Base-by-base conservation (phyloP, 2,113 vertebrate species). In the Gallinago paraguaiae region DNA sequence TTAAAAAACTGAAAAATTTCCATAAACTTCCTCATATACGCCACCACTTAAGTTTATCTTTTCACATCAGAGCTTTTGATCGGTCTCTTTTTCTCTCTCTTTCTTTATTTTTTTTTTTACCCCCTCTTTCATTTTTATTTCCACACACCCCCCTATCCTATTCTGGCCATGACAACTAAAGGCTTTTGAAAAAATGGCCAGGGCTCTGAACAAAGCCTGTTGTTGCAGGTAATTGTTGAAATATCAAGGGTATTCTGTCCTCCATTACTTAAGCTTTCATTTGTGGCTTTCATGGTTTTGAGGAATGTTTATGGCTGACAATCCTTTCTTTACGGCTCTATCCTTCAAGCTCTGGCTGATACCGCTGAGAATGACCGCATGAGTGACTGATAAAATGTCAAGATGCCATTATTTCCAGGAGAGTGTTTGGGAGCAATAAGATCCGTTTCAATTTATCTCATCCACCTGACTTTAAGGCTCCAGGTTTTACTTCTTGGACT, bases 371-470 rank as follows among this genome's bases (percentile, higher is more conserved):
- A 98, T 98, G 98, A 98, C 97, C 84, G 96, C 98, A 97, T 98
- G 98, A 98, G 96, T 98, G 98, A 98, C 98, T 98, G 98, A 98
- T 98, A 98, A 98, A 98, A 98, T 98, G 98, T 98, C 98, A 98
- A 98, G 98, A 97, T 97, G 97, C 98, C 98, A 98, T 98, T 98
- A 98, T 98, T 98, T 98, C 97, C 97, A 97, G 97, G 97, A 98
- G 96, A 98, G 83, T 96, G 96, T 98, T 98, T 98, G 98, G 97
- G 97, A 98, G 97, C 97, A 98, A 95, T 98, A 98, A 98, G 97
- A 98, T 98, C 96, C 93, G 43, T 98, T 98, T 98, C 98, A 97
- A 98, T 98, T 98, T 98, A 98, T 98, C 97, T 98, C 97, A 95
- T 97, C 95, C 96, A 97, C 97, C 97, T 97, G 97, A 98, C 97